Base-by-base conservation (phyloP, 2,888 invertebrate species). In the Hipparchia semele region DNA sequence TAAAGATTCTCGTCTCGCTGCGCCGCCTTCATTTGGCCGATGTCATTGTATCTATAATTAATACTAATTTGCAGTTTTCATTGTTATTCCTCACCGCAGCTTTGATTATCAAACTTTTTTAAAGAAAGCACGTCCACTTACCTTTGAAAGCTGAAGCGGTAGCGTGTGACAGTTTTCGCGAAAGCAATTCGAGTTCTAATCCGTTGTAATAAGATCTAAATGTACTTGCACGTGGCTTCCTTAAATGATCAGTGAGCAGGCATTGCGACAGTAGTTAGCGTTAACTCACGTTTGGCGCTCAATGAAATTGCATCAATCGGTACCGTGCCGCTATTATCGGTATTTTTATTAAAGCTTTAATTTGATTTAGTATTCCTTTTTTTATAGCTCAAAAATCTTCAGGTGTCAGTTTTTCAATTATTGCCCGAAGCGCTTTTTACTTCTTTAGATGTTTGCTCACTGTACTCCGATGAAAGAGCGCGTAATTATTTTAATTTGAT, bases 231-330 rank as follows among this genome's bases (percentile, higher is more conserved):
- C 54, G 65, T 67, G 66, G 66, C 60, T 66, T 8, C 23, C 56
- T 75, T 75, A 74, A 73, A 81, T 81, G 83, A 84, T 86, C 65
- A 71, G 70, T 70, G 73, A 59, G 75, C 72, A 75, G 62, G 77
- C 77, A 80, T 88, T 84, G 84, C 82, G 83, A 84, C 86, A 84
- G 83, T 81, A 83, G 81, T 80, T 78, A 77, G 86, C 92, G 90
- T 90, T 87, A 88, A 86, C 88, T 92, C 93, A 93, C 93, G 93
- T 93, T 89, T 92, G 84, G 83, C 87, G 82, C 86, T 92, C 91
- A 91, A 90, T 91, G 90, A 91, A 91, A 92, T 90, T 90, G 90
- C 90, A 87, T 88, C 90, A 88, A 89, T 91, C 87, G 87, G 84
- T 85, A 87, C 83, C 92, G 91, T 90, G 90, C 84, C 78, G 88